Evolutionary conservation across 2,113 vertebrate genomes (phyloP).

Genomic region (Rana temporaria): DNA sequence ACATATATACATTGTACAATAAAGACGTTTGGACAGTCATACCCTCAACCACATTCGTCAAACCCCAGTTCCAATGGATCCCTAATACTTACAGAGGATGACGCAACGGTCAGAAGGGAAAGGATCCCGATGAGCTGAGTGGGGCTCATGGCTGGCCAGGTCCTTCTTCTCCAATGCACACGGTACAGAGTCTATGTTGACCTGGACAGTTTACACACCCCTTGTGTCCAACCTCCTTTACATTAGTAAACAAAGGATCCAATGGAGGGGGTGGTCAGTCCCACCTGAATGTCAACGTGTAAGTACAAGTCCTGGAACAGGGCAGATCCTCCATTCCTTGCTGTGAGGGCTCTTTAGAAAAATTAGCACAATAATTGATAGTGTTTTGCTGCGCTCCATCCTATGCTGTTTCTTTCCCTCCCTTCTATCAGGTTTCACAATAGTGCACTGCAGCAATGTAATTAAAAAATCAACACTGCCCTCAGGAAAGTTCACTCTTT

Average conservation of each 20-base stretch:
- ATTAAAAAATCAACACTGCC: too few species aligned
- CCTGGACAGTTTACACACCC: neutral
- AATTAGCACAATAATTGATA: too few species aligned
- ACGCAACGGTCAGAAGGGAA: neutral
- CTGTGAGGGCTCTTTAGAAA: too few species aligned
- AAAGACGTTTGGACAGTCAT: too few species aligned
- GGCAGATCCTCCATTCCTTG: neutral
- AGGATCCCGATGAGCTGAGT: neutral
- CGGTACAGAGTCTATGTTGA: constrained; percentile 26
- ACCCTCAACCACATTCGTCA: too few species aligned
- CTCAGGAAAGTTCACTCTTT: too few species aligned
- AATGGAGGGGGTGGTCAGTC: neutral
- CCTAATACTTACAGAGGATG: neutral
- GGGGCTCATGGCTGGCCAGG: neutral
- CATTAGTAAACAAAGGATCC: constrained; percentile 22
- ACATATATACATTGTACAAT: too few species aligned
- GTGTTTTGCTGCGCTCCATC: too few species aligned
- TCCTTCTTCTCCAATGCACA: neutral
- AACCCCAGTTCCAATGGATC: too few species aligned
- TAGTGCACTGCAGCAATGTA: too few species aligned
- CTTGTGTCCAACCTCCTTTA: constrained; percentile 1
- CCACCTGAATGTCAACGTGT: neutral
- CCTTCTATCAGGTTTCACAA: too few species aligned
- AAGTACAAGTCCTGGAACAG: neutral
- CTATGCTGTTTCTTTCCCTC: too few species aligned